Conservation (phyloP, 2,113 vertebrate genomes). For the Pheucticus melanocephalus region DNA sequence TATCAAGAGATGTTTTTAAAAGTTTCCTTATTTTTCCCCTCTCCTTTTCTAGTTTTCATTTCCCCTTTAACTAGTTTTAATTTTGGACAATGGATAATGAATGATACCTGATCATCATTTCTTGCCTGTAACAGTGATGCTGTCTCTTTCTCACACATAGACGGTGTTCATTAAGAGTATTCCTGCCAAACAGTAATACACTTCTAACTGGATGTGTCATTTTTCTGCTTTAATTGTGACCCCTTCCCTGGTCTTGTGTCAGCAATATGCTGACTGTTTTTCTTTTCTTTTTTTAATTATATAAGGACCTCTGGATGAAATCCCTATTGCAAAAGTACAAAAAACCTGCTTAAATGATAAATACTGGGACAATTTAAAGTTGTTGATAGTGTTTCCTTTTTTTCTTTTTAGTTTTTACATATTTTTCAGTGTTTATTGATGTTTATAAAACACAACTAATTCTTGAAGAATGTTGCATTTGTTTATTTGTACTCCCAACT, state of each 20-base stretch:
- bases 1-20: conserved; percentile 21
- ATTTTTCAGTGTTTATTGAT: conserved; percentile 13
- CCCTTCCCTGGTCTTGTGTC: background rate
- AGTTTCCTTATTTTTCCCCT: background rate
- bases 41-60: conserved; percentile 1
- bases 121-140: background rate
- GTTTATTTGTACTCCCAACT: background rate
- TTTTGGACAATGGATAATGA: background rate
- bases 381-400: background rate
- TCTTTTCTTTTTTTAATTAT: background rate
- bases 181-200: background rate
- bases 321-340: background rate
- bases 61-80: conserved; percentile 1
- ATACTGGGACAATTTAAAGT: background rate
- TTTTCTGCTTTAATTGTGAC: background rate
- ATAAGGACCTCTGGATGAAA: background rate
- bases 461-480: background rate
- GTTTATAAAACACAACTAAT: background rate
- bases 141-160: background rate
- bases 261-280: background rate
- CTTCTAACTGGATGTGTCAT: background rate
- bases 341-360: background rate
- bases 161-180: background rate
- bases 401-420: background rate
- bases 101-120: background rate